A percentile compares a stretch with the other conserved stretches of the same genome.
phyloP scores from a whole-genome alignment of 1,140 invertebrate genomes.

The Drosophila malerkotliana region DNA sequence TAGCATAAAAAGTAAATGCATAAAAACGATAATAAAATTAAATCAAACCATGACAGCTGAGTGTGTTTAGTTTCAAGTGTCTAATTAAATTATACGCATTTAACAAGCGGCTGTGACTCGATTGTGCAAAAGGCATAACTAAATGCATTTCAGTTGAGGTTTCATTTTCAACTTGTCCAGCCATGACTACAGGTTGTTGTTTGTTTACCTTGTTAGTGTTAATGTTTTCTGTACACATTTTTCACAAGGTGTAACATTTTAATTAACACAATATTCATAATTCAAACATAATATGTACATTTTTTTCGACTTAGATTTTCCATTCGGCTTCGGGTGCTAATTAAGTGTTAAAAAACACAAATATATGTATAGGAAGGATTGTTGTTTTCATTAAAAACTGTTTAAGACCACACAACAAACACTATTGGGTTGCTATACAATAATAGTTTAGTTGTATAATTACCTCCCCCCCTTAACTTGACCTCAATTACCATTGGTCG shows the following conservation, averaged over 20 bases:
- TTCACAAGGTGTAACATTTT: slow-evolving; percentile 79
- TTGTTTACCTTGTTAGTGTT: slow-evolving; percentile 40
- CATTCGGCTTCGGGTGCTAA: slow-evolving; percentile 54
- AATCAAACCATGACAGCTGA: slow-evolving; percentile 47
- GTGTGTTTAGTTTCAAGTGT: slow-evolving; percentile 72
- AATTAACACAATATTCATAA: slow-evolving; percentile 74
- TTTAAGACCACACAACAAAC: slow-evolving; percentile 15
- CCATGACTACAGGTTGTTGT: slow-evolving; percentile 41
- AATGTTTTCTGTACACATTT: slow-evolving; percentile 49
- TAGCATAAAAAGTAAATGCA: slow-evolving; percentile 41
- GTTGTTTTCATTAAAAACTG: slow-evolving; percentile 31
- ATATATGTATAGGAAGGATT: slow-evolving; percentile 5
- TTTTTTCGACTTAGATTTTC: slow-evolving; percentile 12
- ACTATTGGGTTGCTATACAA: slow-evolving; percentile 6
- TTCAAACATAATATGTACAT: slow-evolving; percentile 49
- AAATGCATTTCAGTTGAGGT: slow-evolving; percentile 50
- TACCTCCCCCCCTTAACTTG: slow-evolving; percentile 26
- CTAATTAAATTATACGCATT: slow-evolving; percentile 78
- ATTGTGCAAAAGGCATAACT: slow-evolving; percentile 78
- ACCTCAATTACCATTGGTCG: slow-evolving; percentile 29
- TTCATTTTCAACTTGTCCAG: slow-evolving; percentile 45
- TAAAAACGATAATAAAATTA: slow-evolving; percentile 45
- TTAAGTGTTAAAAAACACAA: slow-evolving; percentile 68
- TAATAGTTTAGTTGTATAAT: slow-evolving; percentile 19
- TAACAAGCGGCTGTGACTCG: slow-evolving; percentile 72